These are phyloP conservation scores for Hartigia nigra DNA, from an alignment of 2,888 invertebrate genomes.

Conservation along the genomic window DNA sequence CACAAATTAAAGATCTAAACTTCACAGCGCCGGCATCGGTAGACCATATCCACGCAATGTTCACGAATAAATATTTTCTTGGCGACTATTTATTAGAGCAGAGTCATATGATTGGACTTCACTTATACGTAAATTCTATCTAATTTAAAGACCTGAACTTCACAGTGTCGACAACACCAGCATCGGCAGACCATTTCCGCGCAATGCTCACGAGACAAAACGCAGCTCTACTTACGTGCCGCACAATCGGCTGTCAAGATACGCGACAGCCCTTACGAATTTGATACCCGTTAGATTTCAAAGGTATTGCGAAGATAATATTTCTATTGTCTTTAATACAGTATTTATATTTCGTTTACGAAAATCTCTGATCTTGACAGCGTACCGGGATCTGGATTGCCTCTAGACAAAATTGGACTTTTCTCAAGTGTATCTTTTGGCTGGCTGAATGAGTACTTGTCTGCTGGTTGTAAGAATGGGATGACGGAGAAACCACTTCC, in stretches of 20 bases:
- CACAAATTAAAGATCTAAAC: too few species aligned
- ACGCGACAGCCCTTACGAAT: conserved; percentile 51
- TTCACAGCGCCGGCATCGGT: too few species aligned
- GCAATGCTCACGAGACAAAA: conserved; percentile 20
- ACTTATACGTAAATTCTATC: not conserved
- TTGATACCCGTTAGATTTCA: conserved; percentile 51
- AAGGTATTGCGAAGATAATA: too few species aligned
- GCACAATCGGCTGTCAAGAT: conserved; percentile 52
- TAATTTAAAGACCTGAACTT: conserved; percentile 19
- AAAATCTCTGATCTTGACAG: conserved; percentile 18
- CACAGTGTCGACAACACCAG: conserved; percentile 19
- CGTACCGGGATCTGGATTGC: conserved; percentile 43
- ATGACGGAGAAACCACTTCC: conserved; percentile 62
- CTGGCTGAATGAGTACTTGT: conserved; percentile 68
- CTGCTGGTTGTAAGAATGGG: conserved; percentile 65
- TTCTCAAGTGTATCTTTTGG: conserved; percentile 67
- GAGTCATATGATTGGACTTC: not conserved
- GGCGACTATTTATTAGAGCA: not conserved
- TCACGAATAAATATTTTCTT: too few species aligned
- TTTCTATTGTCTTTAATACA: not conserved
- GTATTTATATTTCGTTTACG: not conserved
- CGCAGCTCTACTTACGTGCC: conserved; percentile 52
- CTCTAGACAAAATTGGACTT: conserved; percentile 66
- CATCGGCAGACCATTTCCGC: conserved; percentile 15
- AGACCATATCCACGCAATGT: too few species aligned